Evolutionary conservation across 2,888 invertebrate species (phyloP).

Genomic region (Chrysodeixis includens): DNA sequence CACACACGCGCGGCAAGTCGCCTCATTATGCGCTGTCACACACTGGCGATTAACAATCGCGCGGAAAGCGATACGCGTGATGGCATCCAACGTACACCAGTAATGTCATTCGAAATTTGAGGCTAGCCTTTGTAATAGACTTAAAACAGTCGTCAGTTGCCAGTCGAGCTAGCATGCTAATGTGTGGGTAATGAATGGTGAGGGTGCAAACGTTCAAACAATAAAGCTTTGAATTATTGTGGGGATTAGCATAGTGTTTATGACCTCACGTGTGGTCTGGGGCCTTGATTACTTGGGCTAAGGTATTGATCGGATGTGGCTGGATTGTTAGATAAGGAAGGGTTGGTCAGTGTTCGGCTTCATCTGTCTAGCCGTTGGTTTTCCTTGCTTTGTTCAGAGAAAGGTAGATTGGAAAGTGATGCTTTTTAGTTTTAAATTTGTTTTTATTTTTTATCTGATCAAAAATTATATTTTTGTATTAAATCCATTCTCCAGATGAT

Average conservation of each 20-base stretch:
- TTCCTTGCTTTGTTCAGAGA: no score
- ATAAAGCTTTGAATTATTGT: background rate
- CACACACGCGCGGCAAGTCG: conserved; percentile 60
- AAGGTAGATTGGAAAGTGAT: no score
- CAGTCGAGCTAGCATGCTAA: conserved; percentile 49
- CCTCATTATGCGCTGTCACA: conserved; percentile 83
- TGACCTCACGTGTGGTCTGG: background rate
- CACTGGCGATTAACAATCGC: conserved; percentile 70
- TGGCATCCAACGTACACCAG: conserved; percentile 59
- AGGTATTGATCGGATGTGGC: background rate
- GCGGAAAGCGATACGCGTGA: conserved; percentile 58
- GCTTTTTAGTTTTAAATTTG: no score
- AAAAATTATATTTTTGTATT: no score
- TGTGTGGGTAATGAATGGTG: conserved; percentile 26
- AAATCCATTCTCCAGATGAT: no score
- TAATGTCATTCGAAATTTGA: conserved; percentile 67
- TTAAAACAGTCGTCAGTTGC: conserved; percentile 58
- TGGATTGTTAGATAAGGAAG: background rate
- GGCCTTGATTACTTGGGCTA: background rate
- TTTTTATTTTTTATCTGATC: no score
- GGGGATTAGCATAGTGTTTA: conserved; percentile 14
- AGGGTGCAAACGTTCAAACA: conserved; percentile 18
- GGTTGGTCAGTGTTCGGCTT: background rate
- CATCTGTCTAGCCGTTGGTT: conserved; percentile 2
- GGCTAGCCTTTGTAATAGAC: conserved; percentile 56